These are phyloP conservation scores for Ophion ellenae DNA, from an alignment of 2,888 invertebrate genomes.

Conservation along the genomic window DNA sequence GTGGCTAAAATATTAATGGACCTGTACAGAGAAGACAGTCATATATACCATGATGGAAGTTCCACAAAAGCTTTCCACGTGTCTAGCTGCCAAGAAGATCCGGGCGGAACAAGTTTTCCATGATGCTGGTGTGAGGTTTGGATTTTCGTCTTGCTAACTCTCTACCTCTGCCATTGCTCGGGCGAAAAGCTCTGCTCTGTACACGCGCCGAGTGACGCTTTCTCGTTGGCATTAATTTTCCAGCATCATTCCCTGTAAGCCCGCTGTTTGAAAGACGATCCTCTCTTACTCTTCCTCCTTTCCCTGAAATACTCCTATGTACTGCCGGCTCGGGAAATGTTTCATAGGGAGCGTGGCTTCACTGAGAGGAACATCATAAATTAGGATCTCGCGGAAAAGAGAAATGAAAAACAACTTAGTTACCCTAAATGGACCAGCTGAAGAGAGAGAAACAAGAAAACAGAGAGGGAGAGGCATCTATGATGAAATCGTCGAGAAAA, in stretches of 20 bases:
- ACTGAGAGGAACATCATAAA: no score
- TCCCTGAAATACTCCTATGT: neutral
- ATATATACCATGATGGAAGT: conserved; percentile 38
- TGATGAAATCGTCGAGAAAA: conserved; percentile 20
- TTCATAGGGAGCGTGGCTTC: no score
- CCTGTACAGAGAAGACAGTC: conserved; percentile 28
- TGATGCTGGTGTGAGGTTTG: conserved; percentile 20
- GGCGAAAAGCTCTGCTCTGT: conserved; percentile 13
- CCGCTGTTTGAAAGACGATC: conserved; percentile 53
- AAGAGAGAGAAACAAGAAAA: neutral
- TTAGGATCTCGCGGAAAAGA: no score
- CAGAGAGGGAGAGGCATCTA: neutral
- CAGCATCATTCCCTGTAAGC: conserved; percentile 43
- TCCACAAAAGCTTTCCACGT: conserved; percentile 62
- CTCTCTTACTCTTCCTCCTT: conserved; percentile 20
- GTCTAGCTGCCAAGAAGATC: conserved; percentile 60
- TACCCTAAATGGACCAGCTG: no score
- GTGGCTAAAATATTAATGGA: neutral
- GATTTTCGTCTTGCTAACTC: conserved; percentile 49
- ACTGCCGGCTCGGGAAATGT: neutral
- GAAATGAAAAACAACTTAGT: no score
- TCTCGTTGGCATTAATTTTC: conserved; percentile 62
- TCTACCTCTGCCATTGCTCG: neutral
- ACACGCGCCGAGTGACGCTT: conserved; percentile 47
- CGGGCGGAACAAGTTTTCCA: conserved; percentile 59